Evolutionary conservation across 2,797 vertebrate genomes (phyloP).

Genomic region (Micropoecilia bifurca): DNA sequence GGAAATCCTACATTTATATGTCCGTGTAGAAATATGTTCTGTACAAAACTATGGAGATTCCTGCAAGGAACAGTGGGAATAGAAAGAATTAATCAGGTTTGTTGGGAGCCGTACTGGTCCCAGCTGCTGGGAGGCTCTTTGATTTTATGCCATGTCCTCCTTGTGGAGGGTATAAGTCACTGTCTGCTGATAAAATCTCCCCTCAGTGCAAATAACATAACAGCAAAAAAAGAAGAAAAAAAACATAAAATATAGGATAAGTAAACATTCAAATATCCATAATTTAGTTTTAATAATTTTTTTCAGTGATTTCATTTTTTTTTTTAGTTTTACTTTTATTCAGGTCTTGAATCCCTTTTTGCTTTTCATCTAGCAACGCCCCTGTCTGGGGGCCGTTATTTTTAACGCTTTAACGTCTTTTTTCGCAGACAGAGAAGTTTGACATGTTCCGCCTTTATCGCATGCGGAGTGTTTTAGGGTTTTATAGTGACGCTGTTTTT

Average conservation of each 20-base stretch:
- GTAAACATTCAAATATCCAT: background rate
- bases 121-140: background rate
- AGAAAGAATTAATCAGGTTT: background rate
- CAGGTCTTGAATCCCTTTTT: background rate
- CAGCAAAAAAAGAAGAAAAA: background rate
- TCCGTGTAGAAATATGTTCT: background rate
- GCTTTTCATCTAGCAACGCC: background rate
- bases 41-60: background rate
- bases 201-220: background rate
- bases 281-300: background rate
- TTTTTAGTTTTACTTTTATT: background rate
- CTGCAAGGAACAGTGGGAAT: background rate
- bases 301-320: background rate
- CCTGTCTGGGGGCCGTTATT: background rate
- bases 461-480: background rate
- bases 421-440: conserved; percentile 17
- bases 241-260: background rate
- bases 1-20: background rate
- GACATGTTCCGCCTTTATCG: conserved; percentile 17
- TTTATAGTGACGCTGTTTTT: conserved; percentile 64
- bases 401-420: background rate
- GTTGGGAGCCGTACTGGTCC: background rate
- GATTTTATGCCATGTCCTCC: background rate
- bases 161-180: background rate
- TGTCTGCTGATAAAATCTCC: background rate